phyloP scores from a whole-genome alignment of 2,113 vertebrate species.

The Canis aureus region DNA sequence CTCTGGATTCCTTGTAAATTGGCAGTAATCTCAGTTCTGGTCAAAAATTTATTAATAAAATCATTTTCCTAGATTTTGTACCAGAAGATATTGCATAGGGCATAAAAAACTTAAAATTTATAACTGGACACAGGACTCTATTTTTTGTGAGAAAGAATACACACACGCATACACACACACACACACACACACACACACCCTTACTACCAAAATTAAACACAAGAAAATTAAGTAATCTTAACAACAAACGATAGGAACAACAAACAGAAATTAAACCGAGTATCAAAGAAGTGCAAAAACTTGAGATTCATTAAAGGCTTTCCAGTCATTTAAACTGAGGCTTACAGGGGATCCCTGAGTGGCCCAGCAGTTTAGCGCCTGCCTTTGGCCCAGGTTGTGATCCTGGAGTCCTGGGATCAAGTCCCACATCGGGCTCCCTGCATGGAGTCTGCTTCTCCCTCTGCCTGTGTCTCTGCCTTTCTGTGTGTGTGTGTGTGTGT shows the following conservation, averaged over 20 bases:
- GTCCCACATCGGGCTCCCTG: too few relatives aligned
- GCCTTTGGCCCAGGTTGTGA: too few relatives aligned
- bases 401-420: too few relatives aligned
- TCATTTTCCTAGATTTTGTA: neutral
- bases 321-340: neutral
- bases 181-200: neutral
- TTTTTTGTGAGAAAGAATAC: neutral
- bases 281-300: neutral
- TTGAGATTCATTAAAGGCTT: neutral
- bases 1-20: neutral
- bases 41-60: slow-evolving; percentile 17
- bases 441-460: too few relatives aligned
- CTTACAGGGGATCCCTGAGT: neutral
- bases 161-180: neutral
- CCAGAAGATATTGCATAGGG: neutral
- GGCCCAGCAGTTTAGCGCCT: too few relatives aligned
- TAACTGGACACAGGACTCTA: neutral
- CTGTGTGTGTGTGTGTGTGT: too few relatives aligned
- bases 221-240: neutral
- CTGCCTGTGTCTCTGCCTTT: too few relatives aligned
- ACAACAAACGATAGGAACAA: neutral
- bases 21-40: neutral
- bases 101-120: slow-evolving; percentile 1
- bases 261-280: neutral
- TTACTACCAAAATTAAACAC: slow-evolving; percentile 12